Base-by-base conservation (phyloP, 2,888 invertebrate genomes). In the Andrena camellia region DNA sequence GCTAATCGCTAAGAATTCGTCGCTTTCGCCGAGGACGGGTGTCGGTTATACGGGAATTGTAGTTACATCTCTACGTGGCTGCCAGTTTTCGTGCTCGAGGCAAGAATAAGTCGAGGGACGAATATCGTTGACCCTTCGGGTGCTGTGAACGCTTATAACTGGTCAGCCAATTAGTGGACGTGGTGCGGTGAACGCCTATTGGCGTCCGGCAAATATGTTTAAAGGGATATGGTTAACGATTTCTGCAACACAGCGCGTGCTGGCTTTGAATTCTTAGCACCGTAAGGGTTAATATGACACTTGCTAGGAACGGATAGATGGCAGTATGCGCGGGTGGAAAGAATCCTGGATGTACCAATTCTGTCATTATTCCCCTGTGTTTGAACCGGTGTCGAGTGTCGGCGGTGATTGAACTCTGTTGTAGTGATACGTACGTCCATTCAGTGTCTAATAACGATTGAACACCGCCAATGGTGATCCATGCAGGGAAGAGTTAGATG, bases 401-500 rank as follows among this genome's bases (percentile, higher is more conserved):
- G 42, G 3, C 10, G 26, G 29, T 29, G 59, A 29, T 26, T 59
- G 26, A 59, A 59, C 26, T 4, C 10, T 29, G 26, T 59, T 29
- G 1, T 26, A 57, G 57, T 4, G 10, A 59, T 59, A 59, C n/a
- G n/a, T 7, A n/a, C 31, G 31, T 42, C 42, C 42, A 17, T 60
- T 33, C 31, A 60, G 29, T 31, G 60, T 31, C 8, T 31, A 33
- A 54, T 68, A 68, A 33, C 23, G 52, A 4, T 23, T 13, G 35
- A 57, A 52, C 7, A n/a, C 57, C n/a, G 54, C 35, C 26, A 35
- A 35, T 57, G 42, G 17, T 57, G 68, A 68, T 68, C 29, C 31
- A 7, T 2, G 31, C 10, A 6, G 35, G 33, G 68, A 52, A 23
- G 33, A 33, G 62, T 62, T 50, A 71, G 50, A 62, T 31, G 62